Evolutionary conservation across 1,140 invertebrate genomes (phyloP).

Genomic region (Conus ventricosus): DNA sequence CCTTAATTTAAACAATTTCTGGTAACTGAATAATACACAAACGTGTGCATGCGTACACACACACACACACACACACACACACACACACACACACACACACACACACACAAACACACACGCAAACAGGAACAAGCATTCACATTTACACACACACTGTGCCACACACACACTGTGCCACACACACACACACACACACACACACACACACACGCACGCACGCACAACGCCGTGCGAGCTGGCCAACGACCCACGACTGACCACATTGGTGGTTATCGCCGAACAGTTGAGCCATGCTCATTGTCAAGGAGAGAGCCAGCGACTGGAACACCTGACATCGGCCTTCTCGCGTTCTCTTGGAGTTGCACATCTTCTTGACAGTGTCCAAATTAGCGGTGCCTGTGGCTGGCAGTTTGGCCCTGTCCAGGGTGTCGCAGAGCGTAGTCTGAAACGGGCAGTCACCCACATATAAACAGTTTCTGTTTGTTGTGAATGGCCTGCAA

Average conservation of each 20-base stretch:
- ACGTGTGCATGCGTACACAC: not conserved
- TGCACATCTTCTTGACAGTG: conserved; percentile 4
- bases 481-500: no score
- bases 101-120: not conserved
- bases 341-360: not conserved
- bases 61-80: not conserved
- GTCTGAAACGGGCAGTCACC: not conserved
- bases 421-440: not conserved
- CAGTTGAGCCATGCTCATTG: not conserved
- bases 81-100: not conserved
- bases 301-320: not conserved
- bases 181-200: not conserved
- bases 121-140: not conserved
- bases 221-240: no score
- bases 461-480: no score
- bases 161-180: not conserved
- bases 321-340: not conserved
- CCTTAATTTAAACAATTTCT: no score
- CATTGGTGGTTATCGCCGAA: not conserved
- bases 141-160: not conserved
- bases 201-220: not conserved
- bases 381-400: not conserved
- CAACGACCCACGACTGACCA: not conserved
- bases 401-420: not conserved
- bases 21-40: no score